Conservation (phyloP, 2,113 vertebrate genomes). For the Oenanthe melanoleuca region DNA sequence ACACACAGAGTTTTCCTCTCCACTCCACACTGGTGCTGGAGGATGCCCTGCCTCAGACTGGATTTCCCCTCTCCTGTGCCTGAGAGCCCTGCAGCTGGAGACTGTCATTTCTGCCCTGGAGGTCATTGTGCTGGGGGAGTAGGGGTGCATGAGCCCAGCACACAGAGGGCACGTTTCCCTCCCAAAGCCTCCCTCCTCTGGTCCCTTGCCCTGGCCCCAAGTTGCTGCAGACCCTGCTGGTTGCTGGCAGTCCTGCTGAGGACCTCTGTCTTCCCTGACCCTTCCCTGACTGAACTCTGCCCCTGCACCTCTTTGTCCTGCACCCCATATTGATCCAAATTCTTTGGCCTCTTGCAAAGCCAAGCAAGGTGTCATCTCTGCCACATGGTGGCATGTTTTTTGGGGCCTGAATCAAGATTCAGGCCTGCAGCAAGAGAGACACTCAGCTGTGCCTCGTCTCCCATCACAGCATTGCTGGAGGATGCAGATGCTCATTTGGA, state of each 20-base stretch:
- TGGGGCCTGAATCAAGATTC: background rate
- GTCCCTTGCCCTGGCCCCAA: rapidly evolving
- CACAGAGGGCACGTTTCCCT: background rate
- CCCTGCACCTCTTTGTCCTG: background rate
- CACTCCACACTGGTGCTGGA: background rate
- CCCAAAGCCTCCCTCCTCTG: background rate
- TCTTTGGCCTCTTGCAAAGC: background rate
- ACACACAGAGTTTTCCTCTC: background rate
- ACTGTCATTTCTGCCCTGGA: background rate
- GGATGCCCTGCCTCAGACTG: background rate
- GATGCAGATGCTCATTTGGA: background rate
- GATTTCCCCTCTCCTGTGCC: background rate
- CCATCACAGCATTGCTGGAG: background rate
- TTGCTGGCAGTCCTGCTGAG: background rate
- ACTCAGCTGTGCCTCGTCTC: background rate
- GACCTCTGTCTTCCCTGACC: background rate
- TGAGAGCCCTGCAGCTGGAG: background rate
- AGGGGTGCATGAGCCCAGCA: background rate
- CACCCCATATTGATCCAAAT: background rate
- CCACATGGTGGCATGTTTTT: rapidly evolving
- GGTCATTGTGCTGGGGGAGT: background rate
- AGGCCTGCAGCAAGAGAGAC: background rate
- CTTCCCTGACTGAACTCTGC: background rate
- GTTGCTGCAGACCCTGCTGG: background rate
- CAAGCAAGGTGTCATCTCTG: background rate